Conservation (phyloP, 2,797 vertebrate species). For the Rhabdophis nuchalis region DNA sequence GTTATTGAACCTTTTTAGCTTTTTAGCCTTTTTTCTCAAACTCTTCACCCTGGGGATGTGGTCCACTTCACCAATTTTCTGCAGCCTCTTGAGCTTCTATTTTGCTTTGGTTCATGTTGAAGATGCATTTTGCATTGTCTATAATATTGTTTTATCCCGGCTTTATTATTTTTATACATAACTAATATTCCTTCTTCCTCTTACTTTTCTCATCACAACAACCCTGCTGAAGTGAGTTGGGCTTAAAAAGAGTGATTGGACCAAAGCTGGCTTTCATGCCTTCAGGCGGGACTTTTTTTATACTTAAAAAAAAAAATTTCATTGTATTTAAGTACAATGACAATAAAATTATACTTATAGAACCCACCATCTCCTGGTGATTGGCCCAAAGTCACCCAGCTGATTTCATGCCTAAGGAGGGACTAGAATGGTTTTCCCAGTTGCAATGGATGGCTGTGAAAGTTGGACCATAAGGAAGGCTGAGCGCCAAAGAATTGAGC, state of each 20-base stretch:
- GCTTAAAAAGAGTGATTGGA: background rate
- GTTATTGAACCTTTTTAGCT: background rate
- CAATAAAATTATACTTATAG: too few relatives aligned
- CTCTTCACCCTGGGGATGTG: background rate
- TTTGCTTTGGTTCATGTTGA: background rate
- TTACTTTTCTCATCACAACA: background rate
- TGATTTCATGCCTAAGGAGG: too few relatives aligned
- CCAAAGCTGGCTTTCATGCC: background rate
- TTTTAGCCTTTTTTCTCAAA: background rate
- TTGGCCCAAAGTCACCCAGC: background rate
- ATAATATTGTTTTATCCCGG: background rate
- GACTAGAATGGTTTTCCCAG: too few relatives aligned
- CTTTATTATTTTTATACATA: background rate
- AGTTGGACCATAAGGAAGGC: too few relatives aligned
- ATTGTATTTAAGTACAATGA: too few relatives aligned
- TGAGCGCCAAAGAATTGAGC: too few relatives aligned
- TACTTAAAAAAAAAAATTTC: too few relatives aligned
- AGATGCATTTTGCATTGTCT: background rate
- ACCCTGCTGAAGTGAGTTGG: background rate
- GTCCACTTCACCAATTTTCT: background rate
- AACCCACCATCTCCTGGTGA: background rate
- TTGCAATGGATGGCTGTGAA: too few relatives aligned
- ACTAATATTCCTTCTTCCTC: background rate
- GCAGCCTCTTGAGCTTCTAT: background rate
- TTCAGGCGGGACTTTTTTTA: background rate